A percentile compares a stretch with the other conserved stretches of the same genome.
phyloP scores from a whole-genome alignment of 2,113 vertebrate genomes.

The Percina caprodes region DNA sequence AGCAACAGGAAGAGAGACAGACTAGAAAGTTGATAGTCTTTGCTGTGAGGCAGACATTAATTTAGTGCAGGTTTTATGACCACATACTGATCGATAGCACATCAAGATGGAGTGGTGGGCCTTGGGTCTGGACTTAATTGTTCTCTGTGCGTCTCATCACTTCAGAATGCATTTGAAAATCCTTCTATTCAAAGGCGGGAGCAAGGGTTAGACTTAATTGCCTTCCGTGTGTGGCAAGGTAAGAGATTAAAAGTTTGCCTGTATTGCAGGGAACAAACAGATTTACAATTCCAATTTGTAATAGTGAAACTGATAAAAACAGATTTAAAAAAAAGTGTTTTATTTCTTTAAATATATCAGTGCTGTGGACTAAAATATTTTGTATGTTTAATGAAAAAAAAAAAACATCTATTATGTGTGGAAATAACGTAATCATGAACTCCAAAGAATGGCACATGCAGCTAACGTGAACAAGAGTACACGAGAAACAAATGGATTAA shows the following conservation, averaged over 20 bases:
- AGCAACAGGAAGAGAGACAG: constrained; percentile 61
- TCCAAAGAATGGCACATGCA: constrained; percentile 30
- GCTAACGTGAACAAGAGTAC: constrained; percentile 22
- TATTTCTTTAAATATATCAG: constrained; percentile 26
- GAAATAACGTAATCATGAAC: constrained; percentile 9
- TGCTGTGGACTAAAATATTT: constrained; percentile 7
- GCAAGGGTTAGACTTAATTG: constrained; percentile 62
- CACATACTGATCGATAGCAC: constrained; percentile 77
- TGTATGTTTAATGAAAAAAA: constrained; percentile 37
- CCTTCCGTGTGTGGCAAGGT: constrained; percentile 53
- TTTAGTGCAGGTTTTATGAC: constrained; percentile 78
- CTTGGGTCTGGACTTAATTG: constrained; percentile 78
- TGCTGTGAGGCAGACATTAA: constrained; percentile 74
- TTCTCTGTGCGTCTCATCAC: constrained; percentile 72
- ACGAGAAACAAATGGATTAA: constrained; percentile 59
- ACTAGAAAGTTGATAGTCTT: constrained; percentile 67
- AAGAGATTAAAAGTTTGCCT: constrained; percentile 66
- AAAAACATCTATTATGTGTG: constrained; percentile 26
- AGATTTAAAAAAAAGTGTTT: background rate
- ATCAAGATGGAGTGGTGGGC: constrained; percentile 67
- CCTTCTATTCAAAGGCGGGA: constrained; percentile 60
- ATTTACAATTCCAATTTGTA: constrained; percentile 50
- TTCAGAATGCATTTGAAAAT: constrained; percentile 71
- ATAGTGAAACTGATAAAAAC: constrained; percentile 19
- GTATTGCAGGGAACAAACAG: constrained; percentile 54